Evolutionary conservation across 2,113 vertebrate species (phyloP).

Genomic region (Nothobranchius kuhntae): DNA sequence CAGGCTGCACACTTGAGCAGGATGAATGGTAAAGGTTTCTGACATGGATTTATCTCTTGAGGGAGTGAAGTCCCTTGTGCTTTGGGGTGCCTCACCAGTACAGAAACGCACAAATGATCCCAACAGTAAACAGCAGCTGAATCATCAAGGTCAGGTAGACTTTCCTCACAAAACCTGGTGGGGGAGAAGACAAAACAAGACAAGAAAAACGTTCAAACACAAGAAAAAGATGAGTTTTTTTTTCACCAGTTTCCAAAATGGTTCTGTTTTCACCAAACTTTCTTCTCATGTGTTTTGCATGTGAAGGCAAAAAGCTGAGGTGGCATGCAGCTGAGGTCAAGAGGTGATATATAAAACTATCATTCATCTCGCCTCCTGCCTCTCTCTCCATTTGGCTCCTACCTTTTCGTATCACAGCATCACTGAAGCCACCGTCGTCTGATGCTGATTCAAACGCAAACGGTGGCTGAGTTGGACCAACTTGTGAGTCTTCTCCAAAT

Average conservation of each 20-base stretch:
- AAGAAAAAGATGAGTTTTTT: slow-evolving; percentile 2
- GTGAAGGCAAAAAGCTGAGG: slow-evolving; percentile 3
- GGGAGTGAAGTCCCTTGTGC: not conserved
- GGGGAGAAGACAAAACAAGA: slow-evolving; percentile 13
- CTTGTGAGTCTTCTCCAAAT: slow-evolving; percentile 1
- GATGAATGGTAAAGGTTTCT: slow-evolving; percentile 9
- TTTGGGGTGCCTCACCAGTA: slow-evolving; percentile 79
- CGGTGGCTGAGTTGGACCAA: slow-evolving; percentile 42
- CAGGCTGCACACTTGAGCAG: slow-evolving; percentile 9
- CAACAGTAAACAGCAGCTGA: slow-evolving; percentile 80
- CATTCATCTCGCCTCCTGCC: not conserved
- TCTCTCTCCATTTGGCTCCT: slow-evolving; percentile 5
- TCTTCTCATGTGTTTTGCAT: slow-evolving; percentile 35
- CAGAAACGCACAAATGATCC: slow-evolving; percentile 81
- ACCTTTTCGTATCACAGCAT: slow-evolving; percentile 72
- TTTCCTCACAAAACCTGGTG: slow-evolving; percentile 82
- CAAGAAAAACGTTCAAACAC: not conserved
- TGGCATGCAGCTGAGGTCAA: slow-evolving; percentile 20
- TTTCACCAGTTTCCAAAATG: not conserved
- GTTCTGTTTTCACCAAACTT: slow-evolving; percentile 29
- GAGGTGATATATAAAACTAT: slow-evolving; percentile 26
- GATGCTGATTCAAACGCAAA: slow-evolving; percentile 31
- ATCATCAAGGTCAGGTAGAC: slow-evolving; percentile 82
- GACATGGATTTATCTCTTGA: slow-evolving; percentile 11
- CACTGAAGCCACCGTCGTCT: slow-evolving; percentile 63